A percentile compares a stretch with the other conserved stretches of the same genome.
Conservation (phyloP, 2,888 invertebrate genomes). For the Eledone cirrhosa region DNA sequence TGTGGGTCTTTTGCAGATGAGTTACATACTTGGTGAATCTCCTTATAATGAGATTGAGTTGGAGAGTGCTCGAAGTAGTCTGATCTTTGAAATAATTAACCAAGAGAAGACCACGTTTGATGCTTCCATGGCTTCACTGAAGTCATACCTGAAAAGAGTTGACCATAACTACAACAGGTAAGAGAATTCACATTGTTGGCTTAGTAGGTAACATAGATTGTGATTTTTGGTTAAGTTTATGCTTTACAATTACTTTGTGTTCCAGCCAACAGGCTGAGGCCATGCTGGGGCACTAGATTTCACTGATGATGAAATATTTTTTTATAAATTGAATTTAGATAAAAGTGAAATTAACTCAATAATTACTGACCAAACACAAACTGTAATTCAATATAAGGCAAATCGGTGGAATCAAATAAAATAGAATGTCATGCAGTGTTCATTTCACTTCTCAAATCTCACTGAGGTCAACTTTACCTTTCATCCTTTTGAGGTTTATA, state of each 20-base stretch:
- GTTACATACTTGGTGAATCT: slow-evolving; percentile 72
- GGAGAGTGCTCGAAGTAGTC: slow-evolving; percentile 84
- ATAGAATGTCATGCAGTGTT: too few relatives aligned
- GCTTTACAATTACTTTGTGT: background rate
- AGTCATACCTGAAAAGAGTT: slow-evolving; percentile 77
- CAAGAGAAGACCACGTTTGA: slow-evolving; percentile 81
- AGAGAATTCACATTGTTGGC: slow-evolving; percentile 28
- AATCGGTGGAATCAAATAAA: too few relatives aligned
- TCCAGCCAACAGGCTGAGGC: too few relatives aligned
- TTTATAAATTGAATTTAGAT: too few relatives aligned
- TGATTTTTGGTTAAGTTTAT: background rate
- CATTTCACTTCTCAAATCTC: too few relatives aligned
- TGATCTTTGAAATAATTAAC: slow-evolving; percentile 86
- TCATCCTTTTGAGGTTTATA: too few relatives aligned
- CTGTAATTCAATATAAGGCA: too few relatives aligned
- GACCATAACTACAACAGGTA: slow-evolving; percentile 77
- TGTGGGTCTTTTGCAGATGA: slow-evolving; percentile 70
- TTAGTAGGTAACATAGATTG: background rate
- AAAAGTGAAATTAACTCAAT: too few relatives aligned
- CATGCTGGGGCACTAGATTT: too few relatives aligned
- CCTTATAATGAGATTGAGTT: slow-evolving; percentile 80
- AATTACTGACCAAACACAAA: too few relatives aligned
- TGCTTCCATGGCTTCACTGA: slow-evolving; percentile 78
- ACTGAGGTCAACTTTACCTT: too few relatives aligned
- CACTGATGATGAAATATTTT: too few relatives aligned